A percentile compares a stretch with the other conserved stretches of the same genome.
Evolutionary conservation across 1,140 invertebrate species (phyloP).

Genomic region (Drosophila setifemur): DNA sequence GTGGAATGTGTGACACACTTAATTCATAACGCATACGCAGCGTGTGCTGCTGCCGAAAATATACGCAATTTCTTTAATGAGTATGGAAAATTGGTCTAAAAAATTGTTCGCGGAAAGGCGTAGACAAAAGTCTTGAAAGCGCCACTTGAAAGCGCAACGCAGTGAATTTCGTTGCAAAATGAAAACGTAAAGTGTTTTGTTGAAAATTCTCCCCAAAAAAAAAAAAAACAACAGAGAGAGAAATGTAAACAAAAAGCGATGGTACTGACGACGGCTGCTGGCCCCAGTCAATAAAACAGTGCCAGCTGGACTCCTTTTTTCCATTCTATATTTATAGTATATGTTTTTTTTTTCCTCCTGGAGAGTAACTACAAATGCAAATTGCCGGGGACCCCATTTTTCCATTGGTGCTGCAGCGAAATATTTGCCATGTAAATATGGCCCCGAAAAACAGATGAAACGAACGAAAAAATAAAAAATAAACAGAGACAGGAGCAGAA

Average conservation of each 20-base stretch:
- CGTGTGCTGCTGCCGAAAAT: conserved; percentile 43
- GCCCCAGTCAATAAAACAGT: conserved; percentile 69
- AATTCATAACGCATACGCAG: conserved; percentile 37
- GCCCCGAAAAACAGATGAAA: conserved; percentile 12
- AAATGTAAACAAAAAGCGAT: conserved; percentile 66
- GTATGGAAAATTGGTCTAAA: conserved; percentile 51
- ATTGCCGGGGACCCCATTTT: conserved; percentile 39
- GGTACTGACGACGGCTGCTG: conserved; percentile 24
- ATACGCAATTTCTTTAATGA: conserved; percentile 41
- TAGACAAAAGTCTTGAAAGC: conserved; percentile 39
- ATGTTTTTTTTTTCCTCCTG: not conserved
- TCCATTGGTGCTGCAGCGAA: conserved; percentile 19
- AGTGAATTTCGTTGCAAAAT: conserved; percentile 67
- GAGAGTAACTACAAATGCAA: conserved; percentile 46
- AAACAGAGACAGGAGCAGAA: conserved; percentile 1
- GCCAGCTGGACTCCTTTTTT: conserved; percentile 53
- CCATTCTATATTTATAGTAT: not conserved
- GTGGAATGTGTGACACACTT: conserved; percentile 49
- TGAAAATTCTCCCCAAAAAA: conserved; percentile 78
- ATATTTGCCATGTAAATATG: conserved; percentile 78
- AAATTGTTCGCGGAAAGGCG: not conserved
- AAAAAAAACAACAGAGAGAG: conserved; percentile 66
- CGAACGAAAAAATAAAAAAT: not conserved
- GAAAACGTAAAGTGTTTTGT: conserved; percentile 78
- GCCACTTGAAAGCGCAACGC: conserved; percentile 69